Evolutionary conservation across 2,113 vertebrate species (phyloP).

Genomic region (Leucosticte australis): DNA sequence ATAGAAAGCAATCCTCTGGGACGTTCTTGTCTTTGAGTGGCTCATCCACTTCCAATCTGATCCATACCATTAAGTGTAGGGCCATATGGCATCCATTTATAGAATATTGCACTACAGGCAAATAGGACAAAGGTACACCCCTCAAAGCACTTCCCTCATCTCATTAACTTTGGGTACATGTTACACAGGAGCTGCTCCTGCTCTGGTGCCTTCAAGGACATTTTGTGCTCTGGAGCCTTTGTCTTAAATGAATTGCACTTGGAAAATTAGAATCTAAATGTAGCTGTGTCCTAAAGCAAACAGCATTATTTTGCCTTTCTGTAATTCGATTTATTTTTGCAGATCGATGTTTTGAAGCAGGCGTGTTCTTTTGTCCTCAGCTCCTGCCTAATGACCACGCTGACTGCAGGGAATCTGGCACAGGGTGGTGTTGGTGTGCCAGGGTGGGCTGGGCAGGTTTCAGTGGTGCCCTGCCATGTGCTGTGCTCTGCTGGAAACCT

Average conservation of each 20-base stretch:
- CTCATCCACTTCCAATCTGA: conserved; percentile 46
- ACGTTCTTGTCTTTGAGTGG: conserved; percentile 25
- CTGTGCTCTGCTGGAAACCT: background rate
- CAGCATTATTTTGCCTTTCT: conserved; percentile 16
- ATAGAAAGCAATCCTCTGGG: conserved; percentile 51
- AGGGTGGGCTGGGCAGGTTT: fast-evolving
- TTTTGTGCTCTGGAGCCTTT: background rate
- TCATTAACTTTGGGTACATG: conserved; percentile 42
- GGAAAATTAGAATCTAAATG: conserved; percentile 49
- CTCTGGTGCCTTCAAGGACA: conserved; percentile 28
- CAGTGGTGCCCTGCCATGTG: background rate
- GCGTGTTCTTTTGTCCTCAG: background rate
- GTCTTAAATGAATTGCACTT: conserved; percentile 15
- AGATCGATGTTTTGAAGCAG: conserved; percentile 22
- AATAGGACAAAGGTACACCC: conserved; percentile 12
- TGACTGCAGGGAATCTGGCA: background rate
- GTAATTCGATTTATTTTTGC: conserved; percentile 41
- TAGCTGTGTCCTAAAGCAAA: conserved; percentile 39
- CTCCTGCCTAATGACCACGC: background rate
- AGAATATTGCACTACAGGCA: conserved; percentile 37
- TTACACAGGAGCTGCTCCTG: background rate
- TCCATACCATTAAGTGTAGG: conserved; percentile 21
- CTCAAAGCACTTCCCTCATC: conserved; percentile 4
- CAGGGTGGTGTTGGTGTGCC: fast-evolving
- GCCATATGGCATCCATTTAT: conserved; percentile 65